Evolutionary conservation across 2,888 invertebrate genomes (phyloP), one percentile per base, ranked within the genome.

Genomic region (Beris chalybata): DNA sequence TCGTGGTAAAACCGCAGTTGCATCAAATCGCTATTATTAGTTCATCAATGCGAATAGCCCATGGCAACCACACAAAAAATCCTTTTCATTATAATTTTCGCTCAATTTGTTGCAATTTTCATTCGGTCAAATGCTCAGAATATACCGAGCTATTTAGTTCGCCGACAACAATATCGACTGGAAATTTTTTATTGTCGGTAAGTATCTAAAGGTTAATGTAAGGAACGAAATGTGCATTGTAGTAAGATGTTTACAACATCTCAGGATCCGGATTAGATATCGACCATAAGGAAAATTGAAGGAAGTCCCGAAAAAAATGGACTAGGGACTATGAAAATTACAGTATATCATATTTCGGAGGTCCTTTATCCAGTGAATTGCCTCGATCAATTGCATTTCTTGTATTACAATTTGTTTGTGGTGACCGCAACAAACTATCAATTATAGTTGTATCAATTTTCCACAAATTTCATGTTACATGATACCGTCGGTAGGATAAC

Each of bases 361-460:
- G 22, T 13, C 31, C 15, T 52, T 61, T 52, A 15, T 48, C 47
- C 3, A 31, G 30, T 38, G 52, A 61, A 47, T 61, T 47, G 29
- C 57, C 61, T 50, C 61, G 50, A 29, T 61, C 50, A 61, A 61
- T 61, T 61, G 47, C 61, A 61, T 61, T 61, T 61, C 50, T 38
- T 52, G 38, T 52, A 38, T 61, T 52, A 50, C 50, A 61, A 61
- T 61, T 61, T 61, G 61, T 61, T 61, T 61, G 61, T 61, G 61
- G 61, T 61, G 61, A 61, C 61, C 61, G 61, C 61, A 61, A 61
- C 52, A 61, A 61, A 61, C 61, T 50, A 61, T 61, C 52, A 50
- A 61, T 61, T 61, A 32, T 31, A 61, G 38, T 50, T 61, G 61
- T 61, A 61, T 61, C 61, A 50, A 50, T 52, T 61, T 61, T 61